These are phyloP conservation scores for Strix aluco DNA, from an alignment of 2,113 vertebrate species.

Conservation along the genomic window DNA sequence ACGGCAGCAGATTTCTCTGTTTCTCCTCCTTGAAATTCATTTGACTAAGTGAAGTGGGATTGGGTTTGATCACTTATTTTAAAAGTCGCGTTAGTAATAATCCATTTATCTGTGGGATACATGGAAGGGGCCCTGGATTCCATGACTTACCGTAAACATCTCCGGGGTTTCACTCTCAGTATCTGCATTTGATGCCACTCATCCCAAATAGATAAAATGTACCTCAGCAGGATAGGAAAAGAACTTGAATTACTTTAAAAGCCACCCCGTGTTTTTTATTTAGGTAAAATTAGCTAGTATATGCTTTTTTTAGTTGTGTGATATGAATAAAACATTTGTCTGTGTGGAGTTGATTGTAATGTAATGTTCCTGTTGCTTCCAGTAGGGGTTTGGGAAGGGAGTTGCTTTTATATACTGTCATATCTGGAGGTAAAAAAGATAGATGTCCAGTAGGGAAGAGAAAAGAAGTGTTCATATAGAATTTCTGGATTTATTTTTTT, in stretches of 20 bases:
- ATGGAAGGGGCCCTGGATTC: background rate
- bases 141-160: background rate
- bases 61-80: background rate
- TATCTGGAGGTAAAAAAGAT: background rate
- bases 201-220: background rate
- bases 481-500: background rate
- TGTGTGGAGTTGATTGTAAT: background rate
- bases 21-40: conserved; percentile 24
- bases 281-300: background rate
- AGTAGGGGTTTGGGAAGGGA: background rate
- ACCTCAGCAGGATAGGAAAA: background rate
- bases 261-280: background rate
- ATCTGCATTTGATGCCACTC: background rate
- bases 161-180: background rate
- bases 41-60: conserved; percentile 18
- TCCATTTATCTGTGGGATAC: conserved; percentile 18
- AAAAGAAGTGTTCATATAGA: background rate
- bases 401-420: background rate
- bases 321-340: conserved; percentile 27
- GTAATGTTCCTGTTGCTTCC: background rate
- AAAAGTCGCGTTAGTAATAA: background rate
- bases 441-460: background rate
- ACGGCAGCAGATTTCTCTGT: background rate
- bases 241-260: background rate
- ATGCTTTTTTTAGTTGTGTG: background rate